Conservation (phyloP, 2,113 vertebrate species). For the Podarcis cretensis region DNA sequence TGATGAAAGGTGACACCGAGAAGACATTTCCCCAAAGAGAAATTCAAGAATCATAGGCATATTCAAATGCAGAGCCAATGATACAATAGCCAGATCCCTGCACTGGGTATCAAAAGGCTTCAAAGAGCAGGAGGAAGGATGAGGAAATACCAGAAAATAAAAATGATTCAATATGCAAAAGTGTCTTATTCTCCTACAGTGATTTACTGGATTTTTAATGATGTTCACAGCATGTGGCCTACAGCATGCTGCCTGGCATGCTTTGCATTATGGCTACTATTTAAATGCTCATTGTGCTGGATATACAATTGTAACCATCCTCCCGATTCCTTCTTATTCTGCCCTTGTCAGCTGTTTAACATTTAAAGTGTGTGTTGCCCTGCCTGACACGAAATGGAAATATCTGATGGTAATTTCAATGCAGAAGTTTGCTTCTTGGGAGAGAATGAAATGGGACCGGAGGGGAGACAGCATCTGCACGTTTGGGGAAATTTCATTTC, state of each 20-base stretch:
- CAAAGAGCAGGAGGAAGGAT: not conserved
- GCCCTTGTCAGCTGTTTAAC: conserved; percentile 37
- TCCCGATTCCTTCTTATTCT: conserved; percentile 48
- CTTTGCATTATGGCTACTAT: conserved; percentile 15
- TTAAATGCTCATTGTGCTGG: conserved; percentile 10
- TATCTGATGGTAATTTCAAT: conserved; percentile 18
- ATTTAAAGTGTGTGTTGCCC: conserved; percentile 35
- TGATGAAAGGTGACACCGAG: not conserved
- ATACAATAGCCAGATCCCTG: not conserved
- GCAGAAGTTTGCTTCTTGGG: conserved; percentile 21
- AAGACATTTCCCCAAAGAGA: conserved; percentile 43
- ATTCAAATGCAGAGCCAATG: conserved; percentile 37
- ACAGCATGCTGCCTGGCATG: conserved; percentile 33
- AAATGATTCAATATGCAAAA: conserved; percentile 28
- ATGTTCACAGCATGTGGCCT: conserved; percentile 59
- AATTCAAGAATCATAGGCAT: conserved; percentile 23
- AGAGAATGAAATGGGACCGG: conserved; percentile 10
- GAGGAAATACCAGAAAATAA: conserved; percentile 28
- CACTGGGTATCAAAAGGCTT: not conserved
- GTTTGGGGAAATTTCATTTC: conserved; percentile 30
- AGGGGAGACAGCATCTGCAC: not conserved
- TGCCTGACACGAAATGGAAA: conserved; percentile 31
- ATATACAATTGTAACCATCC: conserved; percentile 22
- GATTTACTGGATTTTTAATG: conserved; percentile 43
- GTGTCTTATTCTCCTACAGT: conserved; percentile 57